Conservation (phyloP, 1,140 invertebrate genomes). For the Nylanderia fulva region DNA sequence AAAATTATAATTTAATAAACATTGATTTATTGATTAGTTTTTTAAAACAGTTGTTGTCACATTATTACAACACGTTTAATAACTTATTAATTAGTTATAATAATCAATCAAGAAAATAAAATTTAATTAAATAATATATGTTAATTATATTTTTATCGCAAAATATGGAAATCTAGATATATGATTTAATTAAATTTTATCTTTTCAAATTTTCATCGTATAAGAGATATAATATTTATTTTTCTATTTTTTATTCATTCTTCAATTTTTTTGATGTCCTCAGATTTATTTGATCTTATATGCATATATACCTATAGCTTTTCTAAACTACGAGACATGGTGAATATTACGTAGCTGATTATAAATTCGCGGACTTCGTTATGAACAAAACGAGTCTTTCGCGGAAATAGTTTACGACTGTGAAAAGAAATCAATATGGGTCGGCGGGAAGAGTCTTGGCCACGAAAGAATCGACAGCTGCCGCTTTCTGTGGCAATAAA, state of each 20-base stretch:
- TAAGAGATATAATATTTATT: conserved; percentile 17
- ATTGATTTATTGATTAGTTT: not conserved
- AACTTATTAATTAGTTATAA: not conserved
- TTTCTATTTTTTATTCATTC: not conserved
- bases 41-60: not conserved
- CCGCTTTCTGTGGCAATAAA: conserved; percentile 63
- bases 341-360: not conserved
- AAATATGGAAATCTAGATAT: not conserved
- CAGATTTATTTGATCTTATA: not conserved
- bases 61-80: not conserved
- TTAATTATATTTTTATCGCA: not conserved
- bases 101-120: not conserved
- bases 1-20: not conserved
- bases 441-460: conserved; percentile 25
- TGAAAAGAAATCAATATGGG: conserved; percentile 61
- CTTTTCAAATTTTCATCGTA: not conserved
- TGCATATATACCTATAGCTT: not conserved
- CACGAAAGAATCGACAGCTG: conserved; percentile 62
- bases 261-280: not conserved
- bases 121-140: not conserved
- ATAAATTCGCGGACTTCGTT: conserved; percentile 24
- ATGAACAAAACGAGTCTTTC: conserved; percentile 36
- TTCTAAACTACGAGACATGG: not conserved
- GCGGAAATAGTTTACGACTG: conserved; percentile 50
- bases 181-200: not conserved